Evolutionary conservation across 2,888 invertebrate genomes (phyloP).

Genomic region (Trichacis sp.): DNA sequence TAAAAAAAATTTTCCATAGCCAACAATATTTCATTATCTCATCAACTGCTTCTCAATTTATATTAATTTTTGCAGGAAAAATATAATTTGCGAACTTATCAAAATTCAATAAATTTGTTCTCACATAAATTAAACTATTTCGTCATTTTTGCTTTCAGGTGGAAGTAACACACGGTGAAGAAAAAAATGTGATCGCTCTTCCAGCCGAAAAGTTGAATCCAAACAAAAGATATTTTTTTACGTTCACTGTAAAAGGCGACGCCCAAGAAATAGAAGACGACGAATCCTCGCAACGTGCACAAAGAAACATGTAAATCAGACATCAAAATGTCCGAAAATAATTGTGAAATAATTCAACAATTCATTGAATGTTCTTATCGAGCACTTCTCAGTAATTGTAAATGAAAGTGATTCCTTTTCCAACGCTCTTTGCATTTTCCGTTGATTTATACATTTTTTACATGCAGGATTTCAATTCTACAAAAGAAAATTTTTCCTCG

Average conservation of each 20-base stretch:
- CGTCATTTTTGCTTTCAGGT: conserved; percentile 62
- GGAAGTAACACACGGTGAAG: conserved; percentile 86
- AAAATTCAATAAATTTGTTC: too few species aligned
- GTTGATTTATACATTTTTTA: neutral
- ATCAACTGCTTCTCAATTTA: neutral
- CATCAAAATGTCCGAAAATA: too few species aligned
- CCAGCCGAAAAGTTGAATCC: conserved; percentile 89
- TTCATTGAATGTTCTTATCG: neutral
- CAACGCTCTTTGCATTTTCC: neutral
- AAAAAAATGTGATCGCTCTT: conserved; percentile 87
- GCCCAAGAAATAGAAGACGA: conserved; percentile 52
- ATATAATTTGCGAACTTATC: too few species aligned
- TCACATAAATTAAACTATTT: too few species aligned
- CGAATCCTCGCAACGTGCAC: conserved; percentile 44
- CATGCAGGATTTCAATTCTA: too few species aligned
- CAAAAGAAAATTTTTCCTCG: too few species aligned
- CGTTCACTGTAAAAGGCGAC: conserved; percentile 88
- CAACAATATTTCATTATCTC: too few species aligned
- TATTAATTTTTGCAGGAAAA: too few species aligned
- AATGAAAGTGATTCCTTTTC: neutral
- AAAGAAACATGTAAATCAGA: conserved; percentile 59
- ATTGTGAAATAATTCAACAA: too few species aligned
- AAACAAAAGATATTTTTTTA: conserved; percentile 92
- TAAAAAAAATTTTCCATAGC: too few species aligned
- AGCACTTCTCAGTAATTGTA: neutral